Conservation (phyloP, 2,888 invertebrate species). For the Cataglyphis livida region DNA sequence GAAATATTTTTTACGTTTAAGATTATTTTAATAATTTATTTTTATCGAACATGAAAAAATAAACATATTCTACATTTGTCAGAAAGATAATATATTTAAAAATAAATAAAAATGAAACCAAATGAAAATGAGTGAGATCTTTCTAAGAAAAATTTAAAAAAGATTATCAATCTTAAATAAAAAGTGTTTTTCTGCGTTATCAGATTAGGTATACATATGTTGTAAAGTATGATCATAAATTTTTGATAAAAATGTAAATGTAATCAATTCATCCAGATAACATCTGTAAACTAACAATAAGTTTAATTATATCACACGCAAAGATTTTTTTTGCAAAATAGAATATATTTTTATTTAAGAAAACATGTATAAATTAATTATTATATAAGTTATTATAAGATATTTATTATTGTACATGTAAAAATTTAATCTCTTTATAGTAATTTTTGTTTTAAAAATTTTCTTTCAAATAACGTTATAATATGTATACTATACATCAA, state of each 20-base stretch:
- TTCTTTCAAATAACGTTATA: background rate
- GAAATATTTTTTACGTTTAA: background rate
- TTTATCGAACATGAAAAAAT: background rate
- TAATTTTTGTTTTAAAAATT: background rate
- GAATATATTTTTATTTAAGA: background rate
- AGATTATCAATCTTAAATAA: background rate
- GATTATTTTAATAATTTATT: background rate
- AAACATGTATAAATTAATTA: background rate
- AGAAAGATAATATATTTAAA: background rate
- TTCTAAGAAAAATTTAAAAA: background rate
- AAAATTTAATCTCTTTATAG: background rate
- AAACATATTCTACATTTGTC: background rate
- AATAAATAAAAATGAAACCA: background rate
- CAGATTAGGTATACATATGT: background rate
- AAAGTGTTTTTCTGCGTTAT: constrained; percentile 26
- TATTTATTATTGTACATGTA: background rate
- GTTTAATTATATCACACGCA: background rate
- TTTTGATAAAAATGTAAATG: background rate
- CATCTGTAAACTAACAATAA: background rate
- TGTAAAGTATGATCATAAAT: background rate
- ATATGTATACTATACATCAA: background rate
- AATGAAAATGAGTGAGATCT: background rate
- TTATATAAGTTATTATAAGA: background rate
- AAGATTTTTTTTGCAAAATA: background rate
- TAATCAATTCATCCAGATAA: background rate